Percentiles rank a stretch among this genome's conserved stretches.
Evolutionary conservation across 2,888 invertebrate species (phyloP).

Genomic region (Villa cingulata): DNA sequence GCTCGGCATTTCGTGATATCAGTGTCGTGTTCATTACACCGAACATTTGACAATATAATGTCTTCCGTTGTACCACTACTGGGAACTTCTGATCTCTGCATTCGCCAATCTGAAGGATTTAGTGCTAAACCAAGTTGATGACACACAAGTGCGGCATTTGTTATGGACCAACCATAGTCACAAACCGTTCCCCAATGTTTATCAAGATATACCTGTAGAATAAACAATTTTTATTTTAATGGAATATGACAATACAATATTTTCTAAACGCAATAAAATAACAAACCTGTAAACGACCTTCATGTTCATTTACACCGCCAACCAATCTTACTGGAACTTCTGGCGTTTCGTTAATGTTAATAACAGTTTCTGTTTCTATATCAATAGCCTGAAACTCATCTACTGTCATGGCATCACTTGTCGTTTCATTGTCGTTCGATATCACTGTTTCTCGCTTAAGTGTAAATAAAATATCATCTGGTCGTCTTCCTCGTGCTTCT

Average conservation of each 20-base stretch:
- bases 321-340: constrained; percentile 61
- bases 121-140: constrained; percentile 86
- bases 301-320: constrained; percentile 64
- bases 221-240: not conserved
- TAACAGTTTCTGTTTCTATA: constrained; percentile 45
- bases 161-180: constrained; percentile 87
- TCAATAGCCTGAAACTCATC: constrained; percentile 37
- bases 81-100: constrained; percentile 72
- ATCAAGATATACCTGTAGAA: constrained; percentile 58
- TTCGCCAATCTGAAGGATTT: constrained; percentile 82
- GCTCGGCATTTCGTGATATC: constrained; percentile 80
- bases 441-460: constrained; percentile 61
- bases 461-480: constrained; percentile 67
- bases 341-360: constrained; percentile 42
- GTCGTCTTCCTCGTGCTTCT: constrained; percentile 65
- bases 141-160: constrained; percentile 85
- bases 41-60: constrained; percentile 71
- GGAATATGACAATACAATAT: too few species aligned
- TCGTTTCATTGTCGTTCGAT: constrained; percentile 47
- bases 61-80: constrained; percentile 61
- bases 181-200: constrained; percentile 96
- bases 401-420: constrained; percentile 42
- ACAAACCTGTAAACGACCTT: constrained; percentile 72
- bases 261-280: too few species aligned
- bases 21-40: constrained; percentile 79